Conservation (phyloP, 2,888 invertebrate species). For the Cheiracanthium punctorium region DNA sequence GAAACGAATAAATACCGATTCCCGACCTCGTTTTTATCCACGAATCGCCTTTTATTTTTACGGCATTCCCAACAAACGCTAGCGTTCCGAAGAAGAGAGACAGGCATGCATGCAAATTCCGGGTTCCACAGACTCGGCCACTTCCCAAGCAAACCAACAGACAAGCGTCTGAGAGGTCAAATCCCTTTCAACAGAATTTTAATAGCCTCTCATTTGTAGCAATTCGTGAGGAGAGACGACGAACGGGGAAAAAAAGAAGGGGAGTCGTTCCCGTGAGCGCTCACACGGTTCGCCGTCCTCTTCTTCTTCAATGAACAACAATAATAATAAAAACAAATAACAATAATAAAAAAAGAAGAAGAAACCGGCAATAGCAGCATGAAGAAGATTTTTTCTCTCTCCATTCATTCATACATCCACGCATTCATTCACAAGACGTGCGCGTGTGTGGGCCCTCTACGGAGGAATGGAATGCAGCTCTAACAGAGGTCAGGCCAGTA, state of each 20-base stretch:
- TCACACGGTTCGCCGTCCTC: slow-evolving; percentile 1
- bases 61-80: background rate
- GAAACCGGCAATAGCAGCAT: background rate
- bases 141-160: too few species aligned
- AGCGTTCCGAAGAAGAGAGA: too few species aligned
- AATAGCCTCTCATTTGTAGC: background rate
- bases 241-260: background rate
- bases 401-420: background rate
- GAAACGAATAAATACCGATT: too few species aligned
- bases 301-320: too few species aligned
- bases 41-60: too few species aligned
- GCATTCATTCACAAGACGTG: slow-evolving; percentile 14
- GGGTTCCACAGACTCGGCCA: background rate
- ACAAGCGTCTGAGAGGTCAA: background rate
- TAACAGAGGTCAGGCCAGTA: slow-evolving; percentile 26
- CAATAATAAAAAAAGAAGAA: too few species aligned
- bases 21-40: too few species aligned
- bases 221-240: background rate
- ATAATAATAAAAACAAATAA: too few species aligned
- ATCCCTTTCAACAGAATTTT: slow-evolving; percentile 1
- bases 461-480: slow-evolving; percentile 35
- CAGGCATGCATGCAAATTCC: background rate
- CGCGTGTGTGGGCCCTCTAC: slow-evolving; percentile 14
- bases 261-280: background rate
- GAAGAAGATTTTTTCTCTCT: too few species aligned